phyloP scores from a whole-genome alignment of 1,140 invertebrate genomes.

The Grapholita molesta region DNA sequence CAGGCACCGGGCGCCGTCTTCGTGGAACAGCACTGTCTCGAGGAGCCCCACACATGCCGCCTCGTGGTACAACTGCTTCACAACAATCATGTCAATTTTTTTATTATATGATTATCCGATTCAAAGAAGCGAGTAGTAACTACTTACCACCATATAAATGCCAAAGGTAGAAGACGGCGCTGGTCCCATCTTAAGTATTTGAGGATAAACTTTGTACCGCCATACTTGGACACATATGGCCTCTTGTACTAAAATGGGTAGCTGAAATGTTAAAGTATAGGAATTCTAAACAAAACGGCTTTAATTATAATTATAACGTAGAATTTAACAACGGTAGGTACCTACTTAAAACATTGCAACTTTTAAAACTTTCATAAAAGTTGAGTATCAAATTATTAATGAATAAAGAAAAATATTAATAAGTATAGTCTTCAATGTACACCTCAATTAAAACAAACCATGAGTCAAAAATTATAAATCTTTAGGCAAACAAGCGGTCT shows the following conservation, averaged over 20 bases:
- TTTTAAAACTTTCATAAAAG: no score
- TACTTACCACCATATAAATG: conserved; percentile 82
- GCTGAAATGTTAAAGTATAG: conserved; percentile 65
- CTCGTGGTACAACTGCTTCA: conserved; percentile 83
- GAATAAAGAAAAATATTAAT: no score
- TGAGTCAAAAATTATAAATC: no score
- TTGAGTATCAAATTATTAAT: no score
- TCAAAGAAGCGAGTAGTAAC: not conserved
- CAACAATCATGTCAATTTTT: not conserved
- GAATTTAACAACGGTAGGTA: no score
- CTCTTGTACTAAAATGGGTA: conserved; percentile 85
- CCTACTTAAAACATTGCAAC: no score
- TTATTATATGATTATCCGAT: no score
- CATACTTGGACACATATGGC: conserved; percentile 87
- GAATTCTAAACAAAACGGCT: no score
- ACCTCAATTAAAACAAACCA: no score
- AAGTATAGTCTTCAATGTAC: no score
- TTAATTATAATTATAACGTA: no score
- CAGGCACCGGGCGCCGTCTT: conserved; percentile 83
- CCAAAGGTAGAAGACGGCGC: conserved; percentile 84
- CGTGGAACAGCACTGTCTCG: conserved; percentile 87
- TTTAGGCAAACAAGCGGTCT: no score
- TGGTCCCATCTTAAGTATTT: conserved; percentile 82
- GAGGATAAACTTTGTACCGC: conserved; percentile 86
- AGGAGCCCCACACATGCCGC: conserved; percentile 83